Base-by-base conservation (phyloP, 2,797 vertebrate genomes). In the Stomatorhinus walkeri region DNA sequence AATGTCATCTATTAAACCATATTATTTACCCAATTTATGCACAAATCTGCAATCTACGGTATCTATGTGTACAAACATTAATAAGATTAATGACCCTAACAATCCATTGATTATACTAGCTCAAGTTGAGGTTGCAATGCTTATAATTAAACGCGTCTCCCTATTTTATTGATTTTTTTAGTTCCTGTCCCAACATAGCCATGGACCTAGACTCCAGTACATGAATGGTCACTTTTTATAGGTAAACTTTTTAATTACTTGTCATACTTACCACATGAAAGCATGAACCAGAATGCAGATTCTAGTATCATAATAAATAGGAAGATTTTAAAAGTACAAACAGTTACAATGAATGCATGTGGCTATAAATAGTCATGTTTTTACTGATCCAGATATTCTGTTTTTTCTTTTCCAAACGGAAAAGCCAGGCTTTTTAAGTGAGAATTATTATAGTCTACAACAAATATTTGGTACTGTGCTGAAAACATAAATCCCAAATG, bases 31-130 rank as follows among this genome's bases (percentile, higher is more conserved):
- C 32, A 36, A 12, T 43, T 79, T 40, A 79, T 43, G 43, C 32
- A 36, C 36, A 19, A 43, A 19, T 43, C 16, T 79, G 16, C 32
- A 43, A 79, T 79, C 14, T 79, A 79, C 6, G 36, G 32, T 79
- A 79, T 79, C 36, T 43, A 79, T 79, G 72, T 19, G 14, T 40
- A 19, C 36, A 43, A 40, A 79, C 2, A 19, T 79, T 79, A 43
- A 79, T 40, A 43, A 79, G 36, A 79, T 79, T 36, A 79, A 79
- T 79, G 72, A 36, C 72, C 28, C 72, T 79, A 40, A 79, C 72
- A 79, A 79, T 79, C 36, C 72, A 79, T 79, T 79, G 72, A 79
- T 79, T 79, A 79, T n/a, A 19, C 68, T 76, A 16, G 14, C 72
- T 43, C 16, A 40, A 43, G 36, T 12, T n/a, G 16, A 43, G 32